phyloP scores from a whole-genome alignment of 2,113 vertebrate species.

The Pimephales promelas region DNA sequence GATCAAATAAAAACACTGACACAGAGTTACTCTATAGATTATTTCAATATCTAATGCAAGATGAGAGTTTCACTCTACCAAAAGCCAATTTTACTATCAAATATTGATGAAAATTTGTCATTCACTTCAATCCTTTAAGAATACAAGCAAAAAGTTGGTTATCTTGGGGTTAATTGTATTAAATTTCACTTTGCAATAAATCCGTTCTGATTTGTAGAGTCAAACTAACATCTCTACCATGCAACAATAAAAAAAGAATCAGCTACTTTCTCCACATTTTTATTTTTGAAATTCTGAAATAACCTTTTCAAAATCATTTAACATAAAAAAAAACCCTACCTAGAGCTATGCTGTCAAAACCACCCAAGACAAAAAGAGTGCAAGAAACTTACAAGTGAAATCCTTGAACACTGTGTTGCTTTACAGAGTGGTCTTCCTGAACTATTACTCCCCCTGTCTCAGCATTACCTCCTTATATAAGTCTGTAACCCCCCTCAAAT shows the following conservation, averaged over 20 bases:
- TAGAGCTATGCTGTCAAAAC: not conserved
- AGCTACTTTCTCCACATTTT: not conserved
- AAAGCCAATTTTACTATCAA: not conserved
- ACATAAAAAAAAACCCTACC: not conserved
- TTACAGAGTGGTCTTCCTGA: conserved; percentile 8
- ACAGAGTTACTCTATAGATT: not conserved
- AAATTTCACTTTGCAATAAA: not conserved
- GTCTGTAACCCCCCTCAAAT: conserved; percentile 39
- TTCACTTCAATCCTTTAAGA: not conserved
- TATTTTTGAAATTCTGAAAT: not conserved
- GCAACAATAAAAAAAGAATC: not conserved
- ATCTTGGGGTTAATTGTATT: not conserved
- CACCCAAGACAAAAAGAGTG: not conserved
- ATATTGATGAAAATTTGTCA: not conserved
- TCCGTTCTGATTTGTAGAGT: too few relatives aligned
- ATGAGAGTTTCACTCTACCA: not conserved
- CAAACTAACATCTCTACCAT: not conserved
- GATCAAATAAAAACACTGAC: not conserved
- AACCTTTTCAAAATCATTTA: not conserved
- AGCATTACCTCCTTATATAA: conserved; percentile 49
- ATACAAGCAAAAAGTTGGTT: not conserved
- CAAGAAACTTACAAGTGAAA: conserved; percentile 33
- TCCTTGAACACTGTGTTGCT: conserved; percentile 40
- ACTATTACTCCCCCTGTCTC: conserved; percentile 20
- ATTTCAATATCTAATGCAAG: not conserved